A percentile compares a stretch with the other conserved stretches of the same genome.
phyloP scores from a whole-genome alignment of 2,113 vertebrate species.

The Toxotes jaculatrix region DNA sequence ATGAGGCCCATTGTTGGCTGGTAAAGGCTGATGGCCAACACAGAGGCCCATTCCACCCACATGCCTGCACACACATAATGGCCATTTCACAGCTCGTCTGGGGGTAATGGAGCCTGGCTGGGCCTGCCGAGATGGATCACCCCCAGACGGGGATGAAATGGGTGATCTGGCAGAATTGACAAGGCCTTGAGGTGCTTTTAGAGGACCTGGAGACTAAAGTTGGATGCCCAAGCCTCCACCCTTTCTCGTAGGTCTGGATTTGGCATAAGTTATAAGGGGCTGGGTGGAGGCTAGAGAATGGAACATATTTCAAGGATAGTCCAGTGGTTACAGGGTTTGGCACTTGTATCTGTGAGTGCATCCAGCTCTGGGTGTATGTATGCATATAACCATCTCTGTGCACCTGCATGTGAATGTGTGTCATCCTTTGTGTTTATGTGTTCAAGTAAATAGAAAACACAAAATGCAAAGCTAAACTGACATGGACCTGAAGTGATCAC shows the following conservation, averaged over 20 bases:
- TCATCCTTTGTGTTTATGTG: slow-evolving; percentile 18
- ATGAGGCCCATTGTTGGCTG: slow-evolving; percentile 66
- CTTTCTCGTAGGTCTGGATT: slow-evolving; percentile 6
- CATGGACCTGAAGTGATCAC: slow-evolving; percentile 13
- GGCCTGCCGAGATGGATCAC: slow-evolving; percentile 75
- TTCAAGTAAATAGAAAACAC: slow-evolving; percentile 11
- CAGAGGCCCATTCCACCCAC: slow-evolving; percentile 67
- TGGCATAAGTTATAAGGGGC: slow-evolving; percentile 16
- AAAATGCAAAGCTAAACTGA: slow-evolving; percentile 20
- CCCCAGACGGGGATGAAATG: slow-evolving; percentile 80
- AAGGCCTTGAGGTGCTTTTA: slow-evolving; percentile 71
- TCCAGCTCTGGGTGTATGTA: not conserved
- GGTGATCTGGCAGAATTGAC: slow-evolving; percentile 79
- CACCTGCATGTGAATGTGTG: not conserved
- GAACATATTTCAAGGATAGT: not conserved
- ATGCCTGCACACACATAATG: slow-evolving; percentile 82
- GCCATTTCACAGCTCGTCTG: slow-evolving; percentile 82
- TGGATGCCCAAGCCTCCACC: slow-evolving; percentile 27
- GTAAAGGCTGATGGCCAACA: slow-evolving; percentile 58
- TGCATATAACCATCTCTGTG: not conserved
- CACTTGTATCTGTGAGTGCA: not conserved
- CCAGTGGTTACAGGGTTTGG: not conserved
- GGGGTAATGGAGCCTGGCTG: slow-evolving; percentile 79
- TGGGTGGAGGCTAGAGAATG: slow-evolving; percentile 17
- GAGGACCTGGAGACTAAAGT: slow-evolving; percentile 56